Evolutionary conservation across 2,888 invertebrate genomes (phyloP).

Genomic region (Hypselothyrea guttata): DNA sequence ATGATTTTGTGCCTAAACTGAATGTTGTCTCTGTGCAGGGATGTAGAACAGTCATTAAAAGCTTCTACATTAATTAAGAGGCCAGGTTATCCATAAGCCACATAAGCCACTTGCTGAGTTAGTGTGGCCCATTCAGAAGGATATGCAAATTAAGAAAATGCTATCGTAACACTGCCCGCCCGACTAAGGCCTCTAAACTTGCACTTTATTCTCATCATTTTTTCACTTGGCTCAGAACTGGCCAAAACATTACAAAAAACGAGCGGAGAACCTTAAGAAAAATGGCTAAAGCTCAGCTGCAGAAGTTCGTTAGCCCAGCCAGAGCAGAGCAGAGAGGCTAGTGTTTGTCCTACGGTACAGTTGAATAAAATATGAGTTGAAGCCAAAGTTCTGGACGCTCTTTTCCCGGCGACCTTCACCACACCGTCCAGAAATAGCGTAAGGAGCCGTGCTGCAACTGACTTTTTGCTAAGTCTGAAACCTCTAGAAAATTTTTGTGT

Average conservation of each 20-base stretch:
- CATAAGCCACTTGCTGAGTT: constrained; percentile 38
- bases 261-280: constrained; percentile 34
- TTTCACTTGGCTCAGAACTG: constrained; percentile 40
- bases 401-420: too few relatives aligned
- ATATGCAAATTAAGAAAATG: constrained; percentile 47
- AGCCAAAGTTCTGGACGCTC: constrained; percentile 51
- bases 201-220: constrained; percentile 60
- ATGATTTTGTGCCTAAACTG: too few relatives aligned
- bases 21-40: not conserved
- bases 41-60: constrained; percentile 29
- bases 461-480: too few relatives aligned
- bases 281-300: constrained; percentile 57
- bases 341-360: constrained; percentile 49
- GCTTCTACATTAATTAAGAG: constrained; percentile 50
- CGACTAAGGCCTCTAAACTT: constrained; percentile 40
- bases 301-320: constrained; percentile 49
- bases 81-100: constrained; percentile 15
- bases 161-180: constrained; percentile 1
- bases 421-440: not conserved
- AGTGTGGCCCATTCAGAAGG: constrained; percentile 21
- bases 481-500: constrained; percentile 37
- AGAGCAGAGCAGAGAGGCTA: constrained; percentile 16
- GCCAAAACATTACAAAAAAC: constrained; percentile 19
- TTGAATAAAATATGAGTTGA: constrained; percentile 64
- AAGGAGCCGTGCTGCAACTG: too few relatives aligned